phyloP scores from a whole-genome alignment of 2,113 vertebrate genomes.

The Prionailurus viverrinus region DNA sequence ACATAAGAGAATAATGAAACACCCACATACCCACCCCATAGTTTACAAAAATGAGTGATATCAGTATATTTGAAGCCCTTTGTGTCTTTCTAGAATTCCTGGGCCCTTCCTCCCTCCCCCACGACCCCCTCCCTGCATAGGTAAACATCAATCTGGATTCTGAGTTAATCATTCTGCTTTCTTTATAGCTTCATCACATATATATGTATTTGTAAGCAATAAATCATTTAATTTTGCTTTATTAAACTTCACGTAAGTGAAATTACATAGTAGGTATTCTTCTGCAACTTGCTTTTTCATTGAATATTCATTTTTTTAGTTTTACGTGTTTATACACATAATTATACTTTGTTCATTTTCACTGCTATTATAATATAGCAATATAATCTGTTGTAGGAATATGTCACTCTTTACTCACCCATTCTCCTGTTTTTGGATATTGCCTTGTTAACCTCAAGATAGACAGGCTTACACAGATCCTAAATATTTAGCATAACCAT shows the following conservation, averaged over 20 bases:
- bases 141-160: background rate
- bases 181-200: background rate
- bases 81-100: background rate
- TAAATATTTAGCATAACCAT: background rate
- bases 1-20: background rate
- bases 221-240: background rate
- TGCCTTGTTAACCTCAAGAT: background rate
- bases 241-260: conserved; percentile 21
- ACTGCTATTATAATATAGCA: background rate
- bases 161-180: conserved; percentile 23
- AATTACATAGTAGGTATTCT: background rate
- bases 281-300: conserved; percentile 13
- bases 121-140: background rate
- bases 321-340: background rate
- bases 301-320: background rate
- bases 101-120: no score
- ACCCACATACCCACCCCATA: background rate
- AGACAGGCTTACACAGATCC: background rate
- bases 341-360: background rate
- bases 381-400: background rate
- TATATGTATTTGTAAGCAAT: background rate
- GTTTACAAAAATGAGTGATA: background rate
- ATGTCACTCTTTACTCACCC: background rate
- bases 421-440: background rate
- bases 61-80: background rate